Evolutionary conservation across 2,113 vertebrate species (phyloP).

Genomic region (Genyomyrus donnyi): DNA sequence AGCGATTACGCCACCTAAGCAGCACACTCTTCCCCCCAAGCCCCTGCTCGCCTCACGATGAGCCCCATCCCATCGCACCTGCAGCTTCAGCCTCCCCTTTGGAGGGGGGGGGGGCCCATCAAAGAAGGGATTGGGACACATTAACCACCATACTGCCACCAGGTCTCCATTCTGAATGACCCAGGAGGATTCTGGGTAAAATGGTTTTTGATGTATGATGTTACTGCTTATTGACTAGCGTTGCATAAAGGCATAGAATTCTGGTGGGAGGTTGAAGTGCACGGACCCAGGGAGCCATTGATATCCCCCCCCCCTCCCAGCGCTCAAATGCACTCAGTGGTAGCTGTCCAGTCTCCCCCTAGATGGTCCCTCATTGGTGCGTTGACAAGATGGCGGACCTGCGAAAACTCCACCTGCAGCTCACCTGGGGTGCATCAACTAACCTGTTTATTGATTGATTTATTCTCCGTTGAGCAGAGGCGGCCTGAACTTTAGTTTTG

Average conservation of each 20-base stretch:
- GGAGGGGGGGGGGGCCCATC: background rate
- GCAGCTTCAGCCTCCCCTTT: background rate
- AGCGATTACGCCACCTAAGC: background rate
- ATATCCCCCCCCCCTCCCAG: background rate
- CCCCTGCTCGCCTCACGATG: background rate
- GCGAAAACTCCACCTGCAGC: background rate
- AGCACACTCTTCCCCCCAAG: background rate
- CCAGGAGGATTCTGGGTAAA: background rate
- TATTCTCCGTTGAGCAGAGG: background rate
- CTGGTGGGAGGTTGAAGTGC: background rate
- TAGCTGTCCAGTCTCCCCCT: background rate
- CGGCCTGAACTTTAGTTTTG: background rate
- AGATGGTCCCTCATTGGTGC: background rate
- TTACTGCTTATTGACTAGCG: background rate
- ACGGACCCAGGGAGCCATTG: background rate
- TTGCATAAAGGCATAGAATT: background rate
- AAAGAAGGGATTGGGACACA: background rate
- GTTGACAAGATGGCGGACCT: background rate
- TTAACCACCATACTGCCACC: background rate
- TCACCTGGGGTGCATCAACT: background rate
- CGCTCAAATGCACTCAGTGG: background rate
- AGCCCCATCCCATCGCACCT: background rate
- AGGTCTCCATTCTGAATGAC: background rate
- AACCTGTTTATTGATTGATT: conserved; percentile 12
- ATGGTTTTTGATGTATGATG: background rate